Evolutionary conservation across 1,140 invertebrate species (phyloP).

Genomic region (Halesus radiatus): DNA sequence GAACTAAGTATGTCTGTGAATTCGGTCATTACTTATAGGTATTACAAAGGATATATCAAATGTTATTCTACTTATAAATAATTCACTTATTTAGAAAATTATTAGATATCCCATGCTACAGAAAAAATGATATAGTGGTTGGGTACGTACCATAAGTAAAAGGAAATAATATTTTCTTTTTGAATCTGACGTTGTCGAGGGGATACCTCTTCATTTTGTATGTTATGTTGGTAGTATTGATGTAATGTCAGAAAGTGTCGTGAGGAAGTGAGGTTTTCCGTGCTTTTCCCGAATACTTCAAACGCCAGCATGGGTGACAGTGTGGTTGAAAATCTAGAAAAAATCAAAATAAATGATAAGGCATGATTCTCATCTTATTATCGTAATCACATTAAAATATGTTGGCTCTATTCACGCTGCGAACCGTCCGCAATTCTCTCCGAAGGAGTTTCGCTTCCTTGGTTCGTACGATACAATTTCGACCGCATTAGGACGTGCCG

Average conservation of each 20-base stretch:
- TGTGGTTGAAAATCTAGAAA: conserved; percentile 71
- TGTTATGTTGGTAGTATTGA: no score
- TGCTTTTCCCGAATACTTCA: conserved; percentile 18
- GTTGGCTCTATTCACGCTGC: conserved; percentile 70
- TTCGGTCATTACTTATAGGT: no score
- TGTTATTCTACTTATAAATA: no score
- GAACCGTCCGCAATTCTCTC: conserved; percentile 68
- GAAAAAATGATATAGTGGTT: no score
- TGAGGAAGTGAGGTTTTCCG: neutral
- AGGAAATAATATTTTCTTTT: no score
- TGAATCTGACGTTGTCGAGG: no score
- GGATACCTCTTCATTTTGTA: no score
- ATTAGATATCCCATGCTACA: no score
- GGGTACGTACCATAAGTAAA: no score
- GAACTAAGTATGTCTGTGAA: no score
- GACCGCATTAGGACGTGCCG: conserved; percentile 57
- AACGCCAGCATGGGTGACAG: conserved; percentile 68
- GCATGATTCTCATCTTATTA: conserved; percentile 73
- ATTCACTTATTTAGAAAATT: no score
- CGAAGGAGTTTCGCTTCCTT: conserved; percentile 70
- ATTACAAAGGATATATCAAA: no score
- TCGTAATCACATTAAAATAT: conserved; percentile 63
- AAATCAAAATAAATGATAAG: conserved; percentile 76
- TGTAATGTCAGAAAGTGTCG: neutral
- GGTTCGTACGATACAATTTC: conserved; percentile 70